Conservation (phyloP, 2,113 vertebrate genomes). For the Macrotus californicus region DNA sequence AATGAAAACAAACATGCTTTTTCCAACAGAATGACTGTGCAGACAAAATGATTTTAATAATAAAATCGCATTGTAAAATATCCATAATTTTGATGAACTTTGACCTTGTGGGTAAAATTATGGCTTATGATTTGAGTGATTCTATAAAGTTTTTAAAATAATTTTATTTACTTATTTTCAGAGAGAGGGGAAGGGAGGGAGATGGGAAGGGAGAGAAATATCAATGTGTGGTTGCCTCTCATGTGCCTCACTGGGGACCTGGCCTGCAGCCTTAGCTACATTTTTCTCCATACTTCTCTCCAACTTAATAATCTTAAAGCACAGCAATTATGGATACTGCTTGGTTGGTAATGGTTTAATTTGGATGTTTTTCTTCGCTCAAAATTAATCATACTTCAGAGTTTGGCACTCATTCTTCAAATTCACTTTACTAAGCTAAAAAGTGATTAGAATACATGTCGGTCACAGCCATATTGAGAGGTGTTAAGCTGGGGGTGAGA, state of each 20-base stretch:
- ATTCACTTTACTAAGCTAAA: background rate
- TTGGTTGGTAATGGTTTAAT: background rate
- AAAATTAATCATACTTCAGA: background rate
- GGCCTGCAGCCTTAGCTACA: background rate
- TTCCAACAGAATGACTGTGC: constrained; percentile 40
- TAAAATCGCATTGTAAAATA: constrained; percentile 16
- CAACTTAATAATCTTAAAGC: background rate
- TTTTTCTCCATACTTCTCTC: background rate
- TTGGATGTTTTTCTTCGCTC: background rate
- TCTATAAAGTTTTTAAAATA: background rate
- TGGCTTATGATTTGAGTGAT: background rate
- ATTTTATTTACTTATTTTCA: no score
- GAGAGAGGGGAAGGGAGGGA: no score
- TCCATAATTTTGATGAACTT: constrained; percentile 2
- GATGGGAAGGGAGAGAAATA: no score
- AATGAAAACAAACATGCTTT: constrained; percentile 44
- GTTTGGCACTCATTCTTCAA: background rate
- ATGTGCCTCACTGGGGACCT: no score
- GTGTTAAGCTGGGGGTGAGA: background rate
- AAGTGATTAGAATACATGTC: background rate
- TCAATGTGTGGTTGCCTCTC: no score
- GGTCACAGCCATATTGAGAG: background rate
- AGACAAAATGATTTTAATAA: constrained; percentile 56
- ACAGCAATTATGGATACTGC: background rate
- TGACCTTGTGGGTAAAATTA: background rate